Base-by-base conservation (phyloP, 2,797 vertebrate species). In the Ceryle rudis region DNA sequence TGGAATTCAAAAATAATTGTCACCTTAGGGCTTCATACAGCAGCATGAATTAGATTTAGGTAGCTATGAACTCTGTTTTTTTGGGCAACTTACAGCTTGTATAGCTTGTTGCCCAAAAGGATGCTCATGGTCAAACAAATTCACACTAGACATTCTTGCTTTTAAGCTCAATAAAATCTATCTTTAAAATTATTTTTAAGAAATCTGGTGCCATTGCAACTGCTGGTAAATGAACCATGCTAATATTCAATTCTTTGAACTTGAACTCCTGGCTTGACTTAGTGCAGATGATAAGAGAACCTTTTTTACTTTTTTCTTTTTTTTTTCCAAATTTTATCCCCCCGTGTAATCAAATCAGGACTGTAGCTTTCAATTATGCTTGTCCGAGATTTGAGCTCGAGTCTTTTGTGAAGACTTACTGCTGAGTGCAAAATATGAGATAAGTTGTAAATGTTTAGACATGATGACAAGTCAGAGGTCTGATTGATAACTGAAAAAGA, bases 1-100 rank as follows among this genome's bases (percentile, higher is more conserved):
- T 54, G 57, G 73, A 97, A 96, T 95, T 96, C 92, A 97, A 72
- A 98, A 97, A 96, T 97, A 97, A 97, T 97, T 97, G 91, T 97
- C 83, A 97, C 96, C 92, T 97, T 86, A 97, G 95, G 95, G 96
- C 89, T 97, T 74, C 96, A 94, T 55, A 72, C 14, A 92, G 42
- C 94, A 92, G 41, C 52, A 92, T 89, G 89, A 96, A 95, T 97
- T 97, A 97, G 41, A 86, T 2, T 15, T 81, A 25, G n/a, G 22
- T 90, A 88, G 55, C 73, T 95, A 85, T 35, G 86, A 94, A 66
- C 49, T 94, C 67, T 57, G 21, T 0, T 42, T 72, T 95, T 66
- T 65, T 6, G 75, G 71, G 54, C 20, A 81, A 83, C n/a, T 58
- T 95, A 29, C 58, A 95, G n/a, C 91, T 92, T 78, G 21, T 61